These are phyloP conservation scores for Momotus momota DNA, from an alignment of 2,797 vertebrate genomes.

Conservation along the genomic window DNA sequence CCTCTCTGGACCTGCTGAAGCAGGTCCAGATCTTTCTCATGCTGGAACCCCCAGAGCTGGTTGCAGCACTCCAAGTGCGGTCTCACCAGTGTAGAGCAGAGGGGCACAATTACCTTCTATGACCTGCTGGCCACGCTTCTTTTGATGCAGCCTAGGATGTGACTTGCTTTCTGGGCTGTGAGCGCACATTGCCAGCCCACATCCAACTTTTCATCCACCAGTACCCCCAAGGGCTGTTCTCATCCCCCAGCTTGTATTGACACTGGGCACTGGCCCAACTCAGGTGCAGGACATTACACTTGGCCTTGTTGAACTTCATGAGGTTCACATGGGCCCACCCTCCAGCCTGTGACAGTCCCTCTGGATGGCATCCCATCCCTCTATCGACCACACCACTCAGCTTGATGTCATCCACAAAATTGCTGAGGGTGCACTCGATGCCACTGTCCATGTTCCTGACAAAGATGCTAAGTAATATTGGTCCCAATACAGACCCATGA, in stretches of 20 bases:
- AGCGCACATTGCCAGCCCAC: no score
- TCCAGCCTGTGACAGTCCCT: neutral
- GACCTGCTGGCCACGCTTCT: no score
- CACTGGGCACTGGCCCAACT: no score
- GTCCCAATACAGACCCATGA: neutral
- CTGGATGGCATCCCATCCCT: neutral
- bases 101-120: no score
- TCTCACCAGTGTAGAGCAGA: no score
- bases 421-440: neutral
- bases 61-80: no score
- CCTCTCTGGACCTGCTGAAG: neutral
- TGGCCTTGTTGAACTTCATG: neutral
- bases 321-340: neutral
- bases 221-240: neutral
- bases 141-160: no score
- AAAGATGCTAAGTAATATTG: neutral
- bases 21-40: no score
- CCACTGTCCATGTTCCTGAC: neutral
- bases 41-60: no score
- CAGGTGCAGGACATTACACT: neutral
- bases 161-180: neutral
- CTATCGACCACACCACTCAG: neutral
- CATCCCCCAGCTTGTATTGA: neutral
- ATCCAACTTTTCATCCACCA: neutral
- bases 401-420: neutral